phyloP scores from a whole-genome alignment of 2,888 invertebrate genomes.

The Cryptophagus acutangulus region DNA sequence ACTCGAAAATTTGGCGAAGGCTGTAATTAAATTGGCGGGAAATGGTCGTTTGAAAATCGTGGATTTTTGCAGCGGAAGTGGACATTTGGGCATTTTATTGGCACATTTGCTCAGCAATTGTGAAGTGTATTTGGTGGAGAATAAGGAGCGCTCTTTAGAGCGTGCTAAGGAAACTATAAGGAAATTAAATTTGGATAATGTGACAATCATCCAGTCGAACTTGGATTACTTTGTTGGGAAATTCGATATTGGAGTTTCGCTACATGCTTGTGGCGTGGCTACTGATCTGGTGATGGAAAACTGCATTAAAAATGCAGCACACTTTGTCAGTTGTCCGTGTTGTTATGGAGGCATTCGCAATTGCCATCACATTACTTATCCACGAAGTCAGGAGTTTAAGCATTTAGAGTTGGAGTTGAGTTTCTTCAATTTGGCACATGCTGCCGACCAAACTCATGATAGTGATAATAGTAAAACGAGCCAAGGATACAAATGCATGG shows the following conservation, averaged over 20 bases:
- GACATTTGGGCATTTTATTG: conserved; percentile 83
- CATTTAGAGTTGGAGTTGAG: conserved; percentile 45
- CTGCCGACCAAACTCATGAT: conserved; percentile 87
- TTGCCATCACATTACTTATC: conserved; percentile 76
- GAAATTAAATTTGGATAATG: conserved; percentile 65
- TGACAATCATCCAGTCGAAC: conserved; percentile 81
- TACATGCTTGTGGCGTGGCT: conserved; percentile 94
- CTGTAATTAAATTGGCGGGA: conserved; percentile 64
- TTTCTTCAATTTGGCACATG: conserved; percentile 79
- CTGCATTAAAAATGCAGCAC: conserved; percentile 70
- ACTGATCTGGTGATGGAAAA: conserved; percentile 87
- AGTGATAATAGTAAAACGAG: conserved; percentile 62
- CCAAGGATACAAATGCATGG: conserved; percentile 84
- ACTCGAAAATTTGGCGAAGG: conserved; percentile 75
- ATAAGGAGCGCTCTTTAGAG: conserved; percentile 80
- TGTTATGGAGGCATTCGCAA: conserved; percentile 87
- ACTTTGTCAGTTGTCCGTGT: conserved; percentile 88
- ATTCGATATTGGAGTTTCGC: conserved; percentile 80
- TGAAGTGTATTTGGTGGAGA: conserved; percentile 78
- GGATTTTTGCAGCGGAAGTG: conserved; percentile 93
- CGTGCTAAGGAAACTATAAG: conserved; percentile 68
- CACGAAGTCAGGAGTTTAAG: conserved; percentile 57
- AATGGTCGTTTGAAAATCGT: conserved; percentile 61
- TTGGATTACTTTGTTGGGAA: conserved; percentile 78
- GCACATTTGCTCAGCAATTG: conserved; percentile 76